A percentile compares a stretch with the other conserved stretches of the same genome.
These are phyloP conservation scores for Drosophila bipectinata DNA, from an alignment of 1,140 invertebrate species.

Conservation along the genomic window DNA sequence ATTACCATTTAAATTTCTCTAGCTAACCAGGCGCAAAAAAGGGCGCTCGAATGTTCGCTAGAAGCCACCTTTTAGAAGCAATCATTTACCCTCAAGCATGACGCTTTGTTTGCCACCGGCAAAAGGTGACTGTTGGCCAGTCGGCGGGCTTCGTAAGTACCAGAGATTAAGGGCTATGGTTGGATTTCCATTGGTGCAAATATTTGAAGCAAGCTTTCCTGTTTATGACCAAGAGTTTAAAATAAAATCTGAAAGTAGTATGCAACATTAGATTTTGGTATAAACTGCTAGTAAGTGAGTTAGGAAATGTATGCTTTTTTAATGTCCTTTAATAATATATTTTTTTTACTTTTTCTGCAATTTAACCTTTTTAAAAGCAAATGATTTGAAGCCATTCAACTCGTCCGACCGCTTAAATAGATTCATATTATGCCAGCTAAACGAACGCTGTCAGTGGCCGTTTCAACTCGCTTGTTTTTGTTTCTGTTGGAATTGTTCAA, in stretches of 20 bases:
- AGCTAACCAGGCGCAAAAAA: slow-evolving; percentile 72
- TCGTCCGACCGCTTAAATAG: slow-evolving; percentile 1
- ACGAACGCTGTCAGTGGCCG: slow-evolving; percentile 54
- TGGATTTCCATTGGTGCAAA: neutral
- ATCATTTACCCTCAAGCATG: slow-evolving; percentile 45
- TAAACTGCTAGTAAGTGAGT: too few species aligned
- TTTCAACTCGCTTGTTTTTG: slow-evolving; percentile 55
- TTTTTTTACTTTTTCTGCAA: neutral
- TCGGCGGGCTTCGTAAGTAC: neutral
- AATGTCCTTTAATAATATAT: too few species aligned
- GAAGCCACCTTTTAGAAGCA: slow-evolving; percentile 47
- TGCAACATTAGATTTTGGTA: too few species aligned
- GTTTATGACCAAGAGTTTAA: neutral
- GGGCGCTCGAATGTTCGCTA: slow-evolving; percentile 57
- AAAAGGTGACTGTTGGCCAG: slow-evolving; percentile 1
- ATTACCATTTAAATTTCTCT: slow-evolving; percentile 74
- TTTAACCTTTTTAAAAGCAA: neutral
- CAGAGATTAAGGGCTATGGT: slow-evolving; percentile 11
- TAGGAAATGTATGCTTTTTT: too few species aligned
- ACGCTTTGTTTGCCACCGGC: neutral
- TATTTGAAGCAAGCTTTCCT: neutral
- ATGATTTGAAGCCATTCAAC: slow-evolving; percentile 26
- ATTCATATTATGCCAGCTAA: slow-evolving; percentile 39
- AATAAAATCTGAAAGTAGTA: too few species aligned
- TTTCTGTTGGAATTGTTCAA: slow-evolving; percentile 62